Conservation (phyloP, 2,888 invertebrate species). For the Drosophila koepferae region DNA sequence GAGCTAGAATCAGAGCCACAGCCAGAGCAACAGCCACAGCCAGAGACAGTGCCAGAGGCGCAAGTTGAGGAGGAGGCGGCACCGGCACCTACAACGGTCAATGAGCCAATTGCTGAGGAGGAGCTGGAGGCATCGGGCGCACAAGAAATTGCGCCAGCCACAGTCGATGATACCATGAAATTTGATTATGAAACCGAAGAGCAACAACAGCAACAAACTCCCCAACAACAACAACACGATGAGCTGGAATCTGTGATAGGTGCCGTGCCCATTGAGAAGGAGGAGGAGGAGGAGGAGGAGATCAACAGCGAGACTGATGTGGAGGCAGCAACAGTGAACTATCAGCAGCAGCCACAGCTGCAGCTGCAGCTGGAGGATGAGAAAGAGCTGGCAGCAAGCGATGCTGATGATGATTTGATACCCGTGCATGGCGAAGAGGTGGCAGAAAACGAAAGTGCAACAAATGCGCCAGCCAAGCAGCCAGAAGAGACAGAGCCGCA, state of each 20-base stretch:
- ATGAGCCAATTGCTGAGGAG: conserved; percentile 33
- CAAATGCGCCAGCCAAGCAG: conserved; percentile 45
- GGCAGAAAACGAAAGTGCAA: conserved; percentile 72
- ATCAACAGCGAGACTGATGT: conserved; percentile 57
- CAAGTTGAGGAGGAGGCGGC: conserved; percentile 5
- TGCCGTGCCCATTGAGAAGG: conserved; percentile 39
- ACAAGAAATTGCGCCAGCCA: conserved; percentile 51
- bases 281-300: conserved; percentile 24
- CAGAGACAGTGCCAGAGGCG: conserved; percentile 3
- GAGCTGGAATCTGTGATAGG: conserved; percentile 38
- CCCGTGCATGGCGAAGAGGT: conserved; percentile 61
- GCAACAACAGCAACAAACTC: conserved; percentile 33
- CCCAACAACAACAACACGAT: conserved; percentile 38
- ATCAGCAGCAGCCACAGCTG: conserved; percentile 37
- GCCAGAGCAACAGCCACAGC: background rate
- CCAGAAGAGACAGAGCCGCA: background rate
- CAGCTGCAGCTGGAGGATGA: conserved; percentile 49
- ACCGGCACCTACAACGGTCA: conserved; percentile 15
- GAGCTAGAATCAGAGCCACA: background rate
- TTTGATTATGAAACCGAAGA: conserved; percentile 80
- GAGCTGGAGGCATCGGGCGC: conserved; percentile 62
- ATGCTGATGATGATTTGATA: conserved; percentile 69
- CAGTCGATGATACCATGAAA: conserved; percentile 79
- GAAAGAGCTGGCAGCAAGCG: conserved; percentile 36
- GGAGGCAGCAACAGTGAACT: conserved; percentile 55